Conservation (phyloP, 2,797 vertebrate species). For the Aotus griseimembra region DNA sequence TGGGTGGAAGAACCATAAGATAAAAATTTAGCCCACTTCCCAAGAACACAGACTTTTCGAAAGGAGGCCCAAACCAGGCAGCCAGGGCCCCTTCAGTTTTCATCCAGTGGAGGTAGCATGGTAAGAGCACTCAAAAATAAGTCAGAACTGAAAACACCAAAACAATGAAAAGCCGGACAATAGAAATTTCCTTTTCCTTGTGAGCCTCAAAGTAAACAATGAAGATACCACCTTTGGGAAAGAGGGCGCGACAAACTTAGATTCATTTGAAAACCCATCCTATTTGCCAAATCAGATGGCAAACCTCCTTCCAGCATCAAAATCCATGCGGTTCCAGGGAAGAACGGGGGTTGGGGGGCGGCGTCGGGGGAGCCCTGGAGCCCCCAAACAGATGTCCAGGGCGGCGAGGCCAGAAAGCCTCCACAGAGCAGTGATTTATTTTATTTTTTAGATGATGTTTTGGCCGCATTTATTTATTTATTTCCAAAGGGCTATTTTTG, state of each 20-base stretch:
- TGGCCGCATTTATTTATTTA: conserved; percentile 81
- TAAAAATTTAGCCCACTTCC: not conserved
- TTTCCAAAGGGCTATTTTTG: conserved; percentile 87
- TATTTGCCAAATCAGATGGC: conserved; percentile 80
- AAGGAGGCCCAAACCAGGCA: not conserved
- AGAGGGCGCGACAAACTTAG: conserved; percentile 71
- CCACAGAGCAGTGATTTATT: conserved; percentile 77
- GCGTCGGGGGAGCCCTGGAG: conserved; percentile 63
- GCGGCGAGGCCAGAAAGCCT: conserved; percentile 62
- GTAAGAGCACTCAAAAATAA: not conserved
- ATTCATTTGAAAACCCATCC: conserved; percentile 71
- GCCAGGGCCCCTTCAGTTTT: not conserved
- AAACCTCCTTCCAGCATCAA: conserved; percentile 73
- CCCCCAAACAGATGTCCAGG: conserved; percentile 83
- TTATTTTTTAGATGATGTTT: conserved; percentile 77
- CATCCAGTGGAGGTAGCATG: not conserved
- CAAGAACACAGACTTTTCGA: not conserved
- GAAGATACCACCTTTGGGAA: conserved; percentile 66
- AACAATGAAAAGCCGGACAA: conserved; percentile 53
- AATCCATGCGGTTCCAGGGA: conserved; percentile 75
- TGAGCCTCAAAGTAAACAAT: not conserved
- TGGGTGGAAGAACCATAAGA: not conserved
- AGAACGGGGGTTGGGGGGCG: not conserved
- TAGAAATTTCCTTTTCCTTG: conserved; percentile 4
- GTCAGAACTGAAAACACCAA: not conserved